Base-by-base conservation (phyloP, 1,140 invertebrate species). In the Drosophila kepulauana region DNA sequence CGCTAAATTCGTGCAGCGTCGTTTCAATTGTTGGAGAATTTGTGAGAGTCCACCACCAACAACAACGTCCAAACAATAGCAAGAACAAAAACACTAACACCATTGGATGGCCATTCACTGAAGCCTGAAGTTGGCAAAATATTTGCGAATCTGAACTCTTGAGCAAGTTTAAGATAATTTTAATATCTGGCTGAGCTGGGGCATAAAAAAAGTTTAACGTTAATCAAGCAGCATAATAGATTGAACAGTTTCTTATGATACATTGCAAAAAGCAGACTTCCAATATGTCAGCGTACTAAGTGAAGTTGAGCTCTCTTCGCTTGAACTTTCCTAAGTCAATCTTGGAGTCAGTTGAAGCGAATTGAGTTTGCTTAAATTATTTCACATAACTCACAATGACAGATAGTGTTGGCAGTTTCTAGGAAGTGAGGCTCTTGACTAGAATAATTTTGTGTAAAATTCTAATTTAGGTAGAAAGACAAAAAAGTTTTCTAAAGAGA, bases 1-100 rank as follows among this genome's bases (percentile, higher is more conserved):
- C 13, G 64, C 71, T 43, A 78, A 59, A 66, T 56, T 76, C 67
- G 48, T 25, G 28, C 28, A 54, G 51, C 15, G 20, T 41, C 41
- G n/a, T 64, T 69, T 69, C 81, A 81, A 85, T 84, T 85, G 75
- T 85, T 73, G 70, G 63, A 65, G 38, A 78, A 85, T 81, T 85
- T 85, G 82, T 49, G 35, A 66, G 62, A 76, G 68, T 30, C 58
- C 65, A 11, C 20, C 58, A 15, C 11, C 33, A 59, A 15, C 38
- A 11, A 25, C 43, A 48, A 30, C 1, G 3, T 25, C 20, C 7
- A 38, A 38, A 38, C 35, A 38, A 38, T 38, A 8, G 35, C 35
- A 43, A 57, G 11, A 54, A 33, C 20, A 59, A 20, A 33, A 15
- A 28, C n/a, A 48, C 15, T 35, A 46, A 46, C 4, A 25, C 48